Evolutionary conservation across 2,888 invertebrate species (phyloP), one percentile per base, ranked within the genome.

Genomic region (Papilio elwesi): DNA sequence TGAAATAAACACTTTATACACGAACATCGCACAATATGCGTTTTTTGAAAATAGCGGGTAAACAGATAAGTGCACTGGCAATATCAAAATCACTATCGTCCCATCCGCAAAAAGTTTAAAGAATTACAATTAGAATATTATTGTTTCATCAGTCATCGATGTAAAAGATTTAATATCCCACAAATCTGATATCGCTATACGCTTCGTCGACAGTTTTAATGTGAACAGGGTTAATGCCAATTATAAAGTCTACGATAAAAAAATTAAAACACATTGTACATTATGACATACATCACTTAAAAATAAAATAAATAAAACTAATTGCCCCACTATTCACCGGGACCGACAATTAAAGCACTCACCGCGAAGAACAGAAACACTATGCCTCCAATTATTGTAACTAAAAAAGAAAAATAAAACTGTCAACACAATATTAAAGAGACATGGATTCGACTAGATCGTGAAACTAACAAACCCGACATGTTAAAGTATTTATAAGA

Each of bases 301-400:
- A 51, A 15, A 51, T 71, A 53, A 86, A 81, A 71, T 76, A 76
- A 78, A 74, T 62, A 73, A 55, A 13, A 52, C 62, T 47, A 65
- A 71, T 68, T 63, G 57, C 48, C 51, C 48, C 53, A 70, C 76
- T 89, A 91, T 78, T 95, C 95, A 76, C 95, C 95, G 36, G 98
- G 98, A 73, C 96, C 97, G 80, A 98, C 96, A 87, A 98, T 95
- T 68, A 99, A 94, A 8, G 99, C 98, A 76, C 98, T 98, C 72
- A 98, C 90, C 0, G 99, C 99, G 93, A 99, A 99, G 77, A 98
- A 91, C 76, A 99, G 94, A 94, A 99, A 99, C 80, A 99, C 99
- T 71, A 99, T 91, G 83, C 99, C 99, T 80, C 99, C 99, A 83
- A 98, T 97, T 82, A 99, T 95, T 72, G 99, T 99, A 76, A 99